These are phyloP conservation scores for Catharus ustulatus DNA, from an alignment of 2,797 vertebrate species.

Conservation along the genomic window DNA sequence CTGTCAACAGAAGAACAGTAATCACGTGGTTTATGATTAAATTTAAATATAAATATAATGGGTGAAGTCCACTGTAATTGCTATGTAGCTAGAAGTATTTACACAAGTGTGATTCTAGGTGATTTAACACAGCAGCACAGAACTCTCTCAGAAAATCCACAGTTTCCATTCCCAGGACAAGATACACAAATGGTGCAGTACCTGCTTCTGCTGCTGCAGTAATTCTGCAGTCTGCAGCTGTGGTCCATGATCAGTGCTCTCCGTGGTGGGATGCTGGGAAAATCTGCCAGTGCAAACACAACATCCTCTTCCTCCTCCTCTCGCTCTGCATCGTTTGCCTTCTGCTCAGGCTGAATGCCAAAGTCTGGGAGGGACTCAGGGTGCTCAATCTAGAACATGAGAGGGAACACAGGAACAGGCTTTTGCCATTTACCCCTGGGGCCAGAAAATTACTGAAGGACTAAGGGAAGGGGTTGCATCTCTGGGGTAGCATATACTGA, in stretches of 20 bases:
- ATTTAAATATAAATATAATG: constrained; percentile 51
- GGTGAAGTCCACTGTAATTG: constrained; percentile 21
- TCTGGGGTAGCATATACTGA: background rate
- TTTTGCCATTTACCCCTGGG: background rate
- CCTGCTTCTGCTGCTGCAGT: constrained; percentile 90
- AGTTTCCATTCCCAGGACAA: background rate
- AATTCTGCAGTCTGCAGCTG: constrained; percentile 81
- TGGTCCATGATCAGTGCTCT: constrained; percentile 70
- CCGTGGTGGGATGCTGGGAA: constrained; percentile 71
- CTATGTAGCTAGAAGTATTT: background rate
- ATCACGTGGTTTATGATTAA: constrained; percentile 22
- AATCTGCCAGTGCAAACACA: constrained; percentile 75
- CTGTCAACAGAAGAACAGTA: constrained; percentile 29
- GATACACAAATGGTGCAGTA: constrained; percentile 39
- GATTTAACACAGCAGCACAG: background rate
- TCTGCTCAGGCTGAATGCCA: constrained; percentile 62
- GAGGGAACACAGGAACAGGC: background rate
- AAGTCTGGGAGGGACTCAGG: constrained; percentile 83
- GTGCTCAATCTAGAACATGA: constrained; percentile 77
- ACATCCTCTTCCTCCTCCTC: constrained; percentile 76
- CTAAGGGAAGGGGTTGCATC: background rate
- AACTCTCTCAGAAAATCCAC: background rate
- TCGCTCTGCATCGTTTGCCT: constrained; percentile 55
- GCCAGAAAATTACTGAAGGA: background rate
- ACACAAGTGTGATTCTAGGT: background rate